Conservation (phyloP, 2,797 vertebrate genomes). For the Ptychobarbus kaznakovi region DNA sequence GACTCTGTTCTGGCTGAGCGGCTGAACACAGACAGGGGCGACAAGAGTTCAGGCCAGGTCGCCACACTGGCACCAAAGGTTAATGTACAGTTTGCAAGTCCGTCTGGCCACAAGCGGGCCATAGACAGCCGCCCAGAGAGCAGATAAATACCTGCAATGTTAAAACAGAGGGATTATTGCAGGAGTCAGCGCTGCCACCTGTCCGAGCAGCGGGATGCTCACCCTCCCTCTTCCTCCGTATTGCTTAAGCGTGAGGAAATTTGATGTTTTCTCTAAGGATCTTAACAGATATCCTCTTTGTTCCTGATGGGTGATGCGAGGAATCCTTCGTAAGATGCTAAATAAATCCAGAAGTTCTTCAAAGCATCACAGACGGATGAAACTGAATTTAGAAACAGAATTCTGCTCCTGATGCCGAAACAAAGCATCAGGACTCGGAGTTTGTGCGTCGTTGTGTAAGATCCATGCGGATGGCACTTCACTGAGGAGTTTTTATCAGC, state of each 20-base stretch:
- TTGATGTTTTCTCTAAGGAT: slow-evolving; percentile 17
- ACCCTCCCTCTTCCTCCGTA: slow-evolving; percentile 34
- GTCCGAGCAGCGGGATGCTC: slow-evolving; percentile 54
- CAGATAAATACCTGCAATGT: slow-evolving; percentile 60
- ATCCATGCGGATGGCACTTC: slow-evolving; percentile 12
- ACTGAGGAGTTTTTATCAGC: slow-evolving; percentile 2
- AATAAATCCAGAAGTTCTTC: slow-evolving; percentile 10
- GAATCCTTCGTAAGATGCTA: background rate
- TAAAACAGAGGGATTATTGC: slow-evolving; percentile 66
- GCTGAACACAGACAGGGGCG: slow-evolving; percentile 7
- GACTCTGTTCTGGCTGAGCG: slow-evolving; percentile 65
- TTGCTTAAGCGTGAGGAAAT: slow-evolving; percentile 48
- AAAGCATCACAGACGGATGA: background rate
- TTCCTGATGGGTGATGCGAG: slow-evolving; percentile 1
- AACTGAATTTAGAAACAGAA: slow-evolving; percentile 20
- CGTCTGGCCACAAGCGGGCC: slow-evolving; percentile 38
- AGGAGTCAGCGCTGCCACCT: slow-evolving; percentile 60
- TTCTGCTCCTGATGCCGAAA: background rate
- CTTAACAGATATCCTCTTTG: slow-evolving; percentile 28
- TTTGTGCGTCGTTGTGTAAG: background rate
- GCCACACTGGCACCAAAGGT: slow-evolving; percentile 36
- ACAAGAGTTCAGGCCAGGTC: background rate
- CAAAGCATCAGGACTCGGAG: background rate
- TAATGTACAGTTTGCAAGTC: slow-evolving; percentile 39
- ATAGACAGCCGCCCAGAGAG: slow-evolving; percentile 45